Percentiles rank a stretch among this genome's conserved stretches.
phyloP scores from a whole-genome alignment of 2,113 vertebrate genomes.

The Oryzias javanicus region DNA sequence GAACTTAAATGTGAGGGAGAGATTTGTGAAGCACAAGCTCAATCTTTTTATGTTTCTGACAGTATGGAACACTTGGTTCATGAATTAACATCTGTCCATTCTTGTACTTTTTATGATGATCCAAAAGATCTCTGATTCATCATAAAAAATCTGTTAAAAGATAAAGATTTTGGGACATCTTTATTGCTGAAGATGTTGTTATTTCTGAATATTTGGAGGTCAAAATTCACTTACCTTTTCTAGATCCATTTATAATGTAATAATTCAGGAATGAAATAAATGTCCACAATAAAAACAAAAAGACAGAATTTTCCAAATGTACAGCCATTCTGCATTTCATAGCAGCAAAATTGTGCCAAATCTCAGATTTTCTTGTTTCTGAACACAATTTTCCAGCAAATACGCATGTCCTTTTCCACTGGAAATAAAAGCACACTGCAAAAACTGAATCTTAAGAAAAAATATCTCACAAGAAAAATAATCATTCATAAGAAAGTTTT shows the following conservation, averaged over 20 bases:
- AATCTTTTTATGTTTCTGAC: constrained; percentile 1
- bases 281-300: background rate
- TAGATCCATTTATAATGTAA: no score
- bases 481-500: no score
- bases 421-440: constrained; percentile 24
- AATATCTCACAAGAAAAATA: no score
- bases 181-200: background rate
- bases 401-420: constrained; percentile 30
- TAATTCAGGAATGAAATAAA: background rate
- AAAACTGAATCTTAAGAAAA: no score
- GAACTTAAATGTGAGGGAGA: constrained; percentile 12
- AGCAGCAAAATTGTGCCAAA: no score
- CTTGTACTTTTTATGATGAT: background rate
- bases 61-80: background rate
- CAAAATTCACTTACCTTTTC: no score
- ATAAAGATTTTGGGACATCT: background rate
- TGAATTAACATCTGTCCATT: background rate
- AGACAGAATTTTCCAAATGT: background rate
- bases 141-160: background rate
- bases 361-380: background rate
- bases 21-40: constrained; percentile 16
- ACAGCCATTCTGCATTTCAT: no score
- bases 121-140: background rate
- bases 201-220: background rate
- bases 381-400: constrained; percentile 49